Percentiles rank a stretch among this genome's conserved stretches.
Evolutionary conservation across 2,797 vertebrate genomes (phyloP).

Genomic region (Arctocebus calabarensis): DNA sequence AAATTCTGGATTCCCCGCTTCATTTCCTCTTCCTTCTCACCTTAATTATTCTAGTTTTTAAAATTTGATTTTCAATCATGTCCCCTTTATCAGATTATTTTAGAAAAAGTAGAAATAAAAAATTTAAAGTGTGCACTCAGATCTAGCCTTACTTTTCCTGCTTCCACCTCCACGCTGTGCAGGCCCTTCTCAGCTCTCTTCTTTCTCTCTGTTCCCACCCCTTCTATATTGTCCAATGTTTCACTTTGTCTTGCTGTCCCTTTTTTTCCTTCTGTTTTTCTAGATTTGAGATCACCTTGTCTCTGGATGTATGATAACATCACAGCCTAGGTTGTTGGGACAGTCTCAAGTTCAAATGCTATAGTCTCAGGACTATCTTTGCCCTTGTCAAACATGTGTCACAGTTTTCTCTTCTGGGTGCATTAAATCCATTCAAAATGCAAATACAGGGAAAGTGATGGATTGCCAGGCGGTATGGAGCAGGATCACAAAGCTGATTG

Average conservation of each 20-base stretch:
- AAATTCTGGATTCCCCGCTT: background rate
- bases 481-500: no score
- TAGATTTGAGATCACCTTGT: background rate
- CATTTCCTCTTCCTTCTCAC: background rate
- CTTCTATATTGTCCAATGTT: background rate
- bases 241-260: background rate
- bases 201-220: background rate
- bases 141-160: background rate
- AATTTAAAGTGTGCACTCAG: background rate
- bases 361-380: background rate
- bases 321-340: background rate
- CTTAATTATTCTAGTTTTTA: background rate
- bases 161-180: background rate
- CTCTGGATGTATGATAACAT: background rate
- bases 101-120: conserved; percentile 22
- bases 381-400: background rate
- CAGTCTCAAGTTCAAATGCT: background rate
- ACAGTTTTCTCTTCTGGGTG: background rate
- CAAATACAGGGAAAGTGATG: background rate
- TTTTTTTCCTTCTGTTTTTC: background rate
- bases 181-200: background rate
- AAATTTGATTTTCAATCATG: background rate
- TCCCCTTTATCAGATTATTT: background rate
- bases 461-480: background rate
- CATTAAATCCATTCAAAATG: background rate